phyloP scores from a whole-genome alignment of 2,888 invertebrate species.

The Heteromyza rotundicornis region DNA sequence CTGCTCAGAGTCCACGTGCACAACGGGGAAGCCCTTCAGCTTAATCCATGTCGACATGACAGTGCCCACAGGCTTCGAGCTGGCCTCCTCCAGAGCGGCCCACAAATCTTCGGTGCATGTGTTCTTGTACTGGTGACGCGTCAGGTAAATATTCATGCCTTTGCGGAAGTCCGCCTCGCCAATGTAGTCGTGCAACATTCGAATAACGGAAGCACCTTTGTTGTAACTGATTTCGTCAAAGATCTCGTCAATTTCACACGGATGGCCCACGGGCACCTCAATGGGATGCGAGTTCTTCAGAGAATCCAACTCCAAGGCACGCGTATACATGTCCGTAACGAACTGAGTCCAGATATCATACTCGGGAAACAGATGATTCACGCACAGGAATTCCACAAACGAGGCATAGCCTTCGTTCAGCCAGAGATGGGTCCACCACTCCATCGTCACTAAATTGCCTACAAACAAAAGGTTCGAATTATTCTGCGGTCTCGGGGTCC shows the following conservation, averaged over 20 bases:
- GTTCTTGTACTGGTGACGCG: constrained; percentile 86
- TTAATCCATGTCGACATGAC: constrained; percentile 98
- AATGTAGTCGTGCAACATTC: constrained; percentile 93
- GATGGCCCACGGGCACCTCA: constrained; percentile 93
- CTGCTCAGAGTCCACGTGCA: constrained; percentile 69
- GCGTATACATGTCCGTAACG: constrained; percentile 84
- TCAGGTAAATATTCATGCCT: constrained; percentile 91
- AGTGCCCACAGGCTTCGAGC: constrained; percentile 84
- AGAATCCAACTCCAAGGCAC: constrained; percentile 85
- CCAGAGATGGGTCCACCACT: constrained; percentile 98
- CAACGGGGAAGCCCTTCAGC: constrained; percentile 92
- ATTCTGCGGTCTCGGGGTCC: background rate
- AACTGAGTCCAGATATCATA: constrained; percentile 98
- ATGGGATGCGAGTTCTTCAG: constrained; percentile 95
- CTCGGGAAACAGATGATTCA: constrained; percentile 90
- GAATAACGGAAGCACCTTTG: constrained; percentile 92
- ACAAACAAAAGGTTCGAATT: constrained; percentile 5
- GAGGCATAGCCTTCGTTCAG: constrained; percentile 96
- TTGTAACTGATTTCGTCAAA: constrained; percentile 97
- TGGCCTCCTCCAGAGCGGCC: constrained; percentile 86
- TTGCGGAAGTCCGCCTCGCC: constrained; percentile 91
- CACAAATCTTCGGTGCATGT: constrained; percentile 94
- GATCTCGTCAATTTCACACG: constrained; percentile 95
- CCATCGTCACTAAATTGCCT: constrained; percentile 92
- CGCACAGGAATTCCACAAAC: constrained; percentile 94